Percentiles rank a stretch among this genome's conserved stretches.
Conservation (phyloP, 2,888 invertebrate species). For the Euclidia mi region DNA sequence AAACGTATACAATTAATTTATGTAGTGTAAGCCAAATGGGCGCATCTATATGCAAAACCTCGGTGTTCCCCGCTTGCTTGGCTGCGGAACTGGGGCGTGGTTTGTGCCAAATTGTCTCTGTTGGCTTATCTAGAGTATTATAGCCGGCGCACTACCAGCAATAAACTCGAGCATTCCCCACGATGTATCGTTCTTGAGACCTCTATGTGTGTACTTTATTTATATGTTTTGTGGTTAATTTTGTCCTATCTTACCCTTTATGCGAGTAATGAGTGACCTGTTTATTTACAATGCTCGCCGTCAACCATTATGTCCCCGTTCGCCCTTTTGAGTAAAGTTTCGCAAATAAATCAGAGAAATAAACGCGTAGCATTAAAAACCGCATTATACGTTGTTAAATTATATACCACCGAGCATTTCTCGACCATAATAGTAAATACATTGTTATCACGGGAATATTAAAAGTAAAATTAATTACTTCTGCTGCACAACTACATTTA, state of each 20-base stretch:
- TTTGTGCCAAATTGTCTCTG: conserved; percentile 89
- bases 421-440: too few species aligned
- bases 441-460: too few species aligned
- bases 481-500: too few species aligned
- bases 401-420: too few species aligned
- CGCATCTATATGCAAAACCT: conserved; percentile 89
- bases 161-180: conserved; percentile 82
- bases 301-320: conserved; percentile 23
- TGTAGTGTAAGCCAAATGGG: conserved; percentile 86
- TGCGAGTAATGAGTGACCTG: conserved; percentile 40
- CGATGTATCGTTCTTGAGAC: conserved; percentile 76
- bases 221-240: conserved; percentile 69
- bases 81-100: conserved; percentile 84
- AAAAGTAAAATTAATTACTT: too few species aligned
- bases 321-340: conserved; percentile 36
- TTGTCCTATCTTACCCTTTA: conserved; percentile 50
- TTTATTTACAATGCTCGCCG: conserved; percentile 41
- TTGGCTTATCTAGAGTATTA: conserved; percentile 88
- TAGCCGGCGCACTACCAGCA: conserved; percentile 78
- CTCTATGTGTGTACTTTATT: conserved; percentile 69
- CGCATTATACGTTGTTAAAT: neutral
- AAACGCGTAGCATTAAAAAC: conserved; percentile 18
- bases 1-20: conserved; percentile 85
- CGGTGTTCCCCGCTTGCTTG: conserved; percentile 81
- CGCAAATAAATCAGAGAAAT: conserved; percentile 31